Evolutionary conservation across 1,140 invertebrate species (phyloP), one percentile per base, ranked within the genome.

Genomic region (Spodoptera litura): DNA sequence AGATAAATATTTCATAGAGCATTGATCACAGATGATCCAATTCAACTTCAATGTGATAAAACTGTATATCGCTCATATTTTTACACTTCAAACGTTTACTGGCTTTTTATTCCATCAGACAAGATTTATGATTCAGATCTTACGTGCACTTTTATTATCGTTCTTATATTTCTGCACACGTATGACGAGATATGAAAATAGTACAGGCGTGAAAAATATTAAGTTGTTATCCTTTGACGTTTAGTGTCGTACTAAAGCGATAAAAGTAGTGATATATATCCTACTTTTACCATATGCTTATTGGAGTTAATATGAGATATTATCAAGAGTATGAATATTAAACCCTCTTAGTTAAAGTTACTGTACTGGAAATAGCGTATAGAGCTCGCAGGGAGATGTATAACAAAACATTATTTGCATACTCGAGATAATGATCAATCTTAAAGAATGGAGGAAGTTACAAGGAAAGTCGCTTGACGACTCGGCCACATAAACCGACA

Each of bases 371-470:
- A 31, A 31, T 53, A 53, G 13, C 52, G 52, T 56, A 27, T 59
- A 4, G 56, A 44, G 35, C 35, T 27, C 12, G 0, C 12, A 9
- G 13, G 52, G 12, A 13, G 51, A 38, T 15, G n/a, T 31, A 35
- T 56, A 55, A 38, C 52, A 56, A 31, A 52, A 44, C 20, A 4
- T 27, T 59, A 49, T 73, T 61, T 73, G 20, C 71, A 73, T 73
- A 73, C 20, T n/a, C 6, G 12, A 51, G 55, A 73, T 56, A 56
- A 72, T 73, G 59, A 73, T 59, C 20, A 56, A 20, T 31, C 38
- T 73, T 64, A 66, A 12, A 64, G 58, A 75, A 62, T 78, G 72
- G 52, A 78, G 74, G 58, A 75, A 78, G 49, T 73, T 58, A 53
- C 35, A 53, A 70, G 71, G 51, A 74, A 44, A 75, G 78, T 82